A percentile compares a stretch with the other conserved stretches of the same genome.
Conservation (phyloP, 2,888 invertebrate species). For the Hymenopus coronatus region DNA sequence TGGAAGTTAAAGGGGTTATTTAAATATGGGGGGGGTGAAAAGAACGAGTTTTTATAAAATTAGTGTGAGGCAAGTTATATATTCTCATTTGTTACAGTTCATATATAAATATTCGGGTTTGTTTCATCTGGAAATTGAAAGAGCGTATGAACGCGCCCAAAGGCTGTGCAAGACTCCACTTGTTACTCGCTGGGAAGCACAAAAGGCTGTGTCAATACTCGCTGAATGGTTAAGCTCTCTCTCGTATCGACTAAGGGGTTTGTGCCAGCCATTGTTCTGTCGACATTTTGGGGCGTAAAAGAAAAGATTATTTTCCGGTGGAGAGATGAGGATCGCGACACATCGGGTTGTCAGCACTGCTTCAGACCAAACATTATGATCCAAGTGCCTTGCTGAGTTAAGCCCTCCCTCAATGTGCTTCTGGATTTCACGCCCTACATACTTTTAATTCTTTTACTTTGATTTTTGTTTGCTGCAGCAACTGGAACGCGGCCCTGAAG, state of each 20-base stretch:
- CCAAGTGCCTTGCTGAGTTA: conserved; percentile 28
- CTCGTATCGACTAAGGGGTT: not conserved
- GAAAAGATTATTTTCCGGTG: conserved; percentile 3
- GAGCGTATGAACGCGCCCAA: not conserved
- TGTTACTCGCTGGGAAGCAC: not conserved
- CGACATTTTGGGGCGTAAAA: not conserved
- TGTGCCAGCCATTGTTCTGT: not conserved
- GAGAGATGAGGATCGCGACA: conserved; percentile 19
- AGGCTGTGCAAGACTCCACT: not conserved
- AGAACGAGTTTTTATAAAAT: too few relatives aligned
- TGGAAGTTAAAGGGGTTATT: too few relatives aligned
- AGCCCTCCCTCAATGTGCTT: not conserved
- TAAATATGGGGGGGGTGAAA: too few relatives aligned
- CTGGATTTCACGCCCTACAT: not conserved
- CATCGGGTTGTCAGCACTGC: conserved; percentile 6
- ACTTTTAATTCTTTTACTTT: not conserved
- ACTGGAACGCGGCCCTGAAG: not conserved
- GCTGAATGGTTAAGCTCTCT: not conserved
- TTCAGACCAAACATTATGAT: conserved; percentile 27
- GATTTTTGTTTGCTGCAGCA: conserved; percentile 2
- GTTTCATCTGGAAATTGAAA: too few relatives aligned
- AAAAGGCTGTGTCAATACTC: not conserved
- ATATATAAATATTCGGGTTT: too few relatives aligned
- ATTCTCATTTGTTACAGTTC: too few relatives aligned
- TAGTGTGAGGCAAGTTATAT: too few relatives aligned